Conservation (phyloP, 2,113 vertebrate genomes). For the Oreochromis niloticus region DNA sequence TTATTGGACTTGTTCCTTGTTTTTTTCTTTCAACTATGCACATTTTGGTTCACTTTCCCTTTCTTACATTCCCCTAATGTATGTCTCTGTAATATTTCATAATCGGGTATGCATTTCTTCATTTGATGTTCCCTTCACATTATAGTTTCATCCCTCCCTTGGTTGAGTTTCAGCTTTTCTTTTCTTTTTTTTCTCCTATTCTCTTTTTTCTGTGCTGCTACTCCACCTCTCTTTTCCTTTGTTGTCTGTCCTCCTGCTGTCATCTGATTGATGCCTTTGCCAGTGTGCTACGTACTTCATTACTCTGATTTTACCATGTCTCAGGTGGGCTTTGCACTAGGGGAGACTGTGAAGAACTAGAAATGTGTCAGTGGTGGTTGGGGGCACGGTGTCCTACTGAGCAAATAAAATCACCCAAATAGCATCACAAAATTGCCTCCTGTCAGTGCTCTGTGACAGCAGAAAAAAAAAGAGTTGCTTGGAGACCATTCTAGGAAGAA, state of each 20-base stretch:
- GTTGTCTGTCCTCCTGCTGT: conserved; percentile 39
- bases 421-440: conserved; percentile 57
- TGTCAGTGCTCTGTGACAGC: conserved; percentile 7
- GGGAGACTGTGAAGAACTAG: conserved; percentile 66
- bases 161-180: neutral
- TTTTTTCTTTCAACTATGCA: neutral
- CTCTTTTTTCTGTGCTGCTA: neutral
- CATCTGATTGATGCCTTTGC: conserved; percentile 67
- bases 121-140: conserved; percentile 6
- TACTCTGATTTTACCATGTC: conserved; percentile 75
- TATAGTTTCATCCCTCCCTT: neutral
- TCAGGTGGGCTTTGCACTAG: conserved; percentile 61
- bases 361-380: conserved; percentile 59
- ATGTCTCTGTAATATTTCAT: conserved; percentile 19
- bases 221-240: neutral
- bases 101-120: neutral
- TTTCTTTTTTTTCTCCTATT: neutral
- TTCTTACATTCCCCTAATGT: conserved; percentile 12
- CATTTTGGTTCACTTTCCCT: conserved; percentile 12
- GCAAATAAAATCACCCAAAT: conserved; percentile 73
- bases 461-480: neutral
- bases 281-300: conserved; percentile 68
- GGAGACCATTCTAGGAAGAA: neutral
- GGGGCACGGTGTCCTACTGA: conserved; percentile 64
- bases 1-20: conserved; percentile 20